These are phyloP conservation scores for Tachystola acroxantha DNA, from an alignment of 2,888 invertebrate species.

Conservation along the genomic window DNA sequence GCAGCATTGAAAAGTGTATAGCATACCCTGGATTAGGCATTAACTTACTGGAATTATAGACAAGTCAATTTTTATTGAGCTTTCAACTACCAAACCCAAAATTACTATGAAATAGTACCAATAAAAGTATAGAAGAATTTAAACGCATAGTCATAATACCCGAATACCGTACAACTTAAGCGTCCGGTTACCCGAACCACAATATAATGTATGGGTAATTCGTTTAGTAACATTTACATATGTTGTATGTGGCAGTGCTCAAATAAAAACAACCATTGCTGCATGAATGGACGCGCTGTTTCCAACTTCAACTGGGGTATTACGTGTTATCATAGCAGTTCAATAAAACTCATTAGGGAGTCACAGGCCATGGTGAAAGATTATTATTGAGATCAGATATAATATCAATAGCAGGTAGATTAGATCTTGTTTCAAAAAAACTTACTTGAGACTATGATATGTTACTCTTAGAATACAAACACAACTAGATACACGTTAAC, in stretches of 20 bases:
- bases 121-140: constrained; percentile 3
- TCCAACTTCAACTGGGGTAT: constrained; percentile 33
- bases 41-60: too few species aligned
- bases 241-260: constrained; percentile 34
- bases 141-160: neutral
- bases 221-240: constrained; percentile 28
- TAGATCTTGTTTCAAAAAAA: too few species aligned
- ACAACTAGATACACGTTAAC: too few species aligned
- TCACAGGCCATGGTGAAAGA: too few species aligned
- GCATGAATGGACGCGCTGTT: constrained; percentile 68
- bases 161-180: constrained; percentile 4
- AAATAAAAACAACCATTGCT: constrained; percentile 61
- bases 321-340: constrained; percentile 36
- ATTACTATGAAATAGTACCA: constrained; percentile 1
- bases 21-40: too few species aligned
- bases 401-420: too few species aligned
- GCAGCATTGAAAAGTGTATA: too few species aligned
- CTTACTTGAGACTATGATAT: too few species aligned
- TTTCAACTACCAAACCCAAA: constrained; percentile 4
- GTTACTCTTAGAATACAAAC: too few species aligned
- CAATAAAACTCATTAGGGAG: too few species aligned
- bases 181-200: constrained; percentile 11
- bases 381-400: too few species aligned
- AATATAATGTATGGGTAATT: constrained; percentile 13
- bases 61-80: too few species aligned